Evolutionary conservation across 1,140 invertebrate species (phyloP).

Genomic region (Drosophila eugracilis): DNA sequence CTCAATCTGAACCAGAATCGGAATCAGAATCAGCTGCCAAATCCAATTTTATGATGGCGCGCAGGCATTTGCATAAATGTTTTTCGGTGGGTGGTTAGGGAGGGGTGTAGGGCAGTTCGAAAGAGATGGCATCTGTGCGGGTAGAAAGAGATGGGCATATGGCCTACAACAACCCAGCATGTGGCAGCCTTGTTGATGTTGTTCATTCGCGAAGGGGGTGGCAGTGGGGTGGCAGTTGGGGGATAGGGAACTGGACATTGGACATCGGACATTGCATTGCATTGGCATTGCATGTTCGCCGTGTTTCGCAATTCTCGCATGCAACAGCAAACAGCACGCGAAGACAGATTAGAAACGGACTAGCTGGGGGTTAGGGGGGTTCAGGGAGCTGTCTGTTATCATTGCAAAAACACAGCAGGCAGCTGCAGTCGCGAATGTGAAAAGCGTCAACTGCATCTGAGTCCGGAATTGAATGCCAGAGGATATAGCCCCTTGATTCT

Average conservation of each 20-base stretch:
- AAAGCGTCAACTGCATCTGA: conserved; percentile 26
- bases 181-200: conserved; percentile 73
- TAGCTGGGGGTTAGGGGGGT: conserved; percentile 23
- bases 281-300: conserved; percentile 71
- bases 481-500: conserved; percentile 5
- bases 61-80: conserved; percentile 75
- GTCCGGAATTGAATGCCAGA: conserved; percentile 58
- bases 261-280: conserved; percentile 29
- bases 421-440: conserved; percentile 24
- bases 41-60: conserved; percentile 81
- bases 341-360: conserved; percentile 79
- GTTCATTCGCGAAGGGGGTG: conserved; percentile 28
- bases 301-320: conserved; percentile 75
- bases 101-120: no score
- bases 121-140: conserved; percentile 18
- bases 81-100: no score
- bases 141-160: conserved; percentile 39
- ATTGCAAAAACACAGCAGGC: conserved; percentile 67
- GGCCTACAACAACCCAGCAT: conserved; percentile 60
- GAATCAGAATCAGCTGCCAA: conserved; percentile 67
- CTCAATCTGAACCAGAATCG: conserved; percentile 23
- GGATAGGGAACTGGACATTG: conserved; percentile 1
- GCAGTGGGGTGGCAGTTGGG: background rate
- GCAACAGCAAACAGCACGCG: conserved; percentile 77
- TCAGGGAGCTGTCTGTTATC: conserved; percentile 57